Evolutionary conservation across 2,113 vertebrate genomes (phyloP).

Genomic region (Arvicanthis niloticus): DNA sequence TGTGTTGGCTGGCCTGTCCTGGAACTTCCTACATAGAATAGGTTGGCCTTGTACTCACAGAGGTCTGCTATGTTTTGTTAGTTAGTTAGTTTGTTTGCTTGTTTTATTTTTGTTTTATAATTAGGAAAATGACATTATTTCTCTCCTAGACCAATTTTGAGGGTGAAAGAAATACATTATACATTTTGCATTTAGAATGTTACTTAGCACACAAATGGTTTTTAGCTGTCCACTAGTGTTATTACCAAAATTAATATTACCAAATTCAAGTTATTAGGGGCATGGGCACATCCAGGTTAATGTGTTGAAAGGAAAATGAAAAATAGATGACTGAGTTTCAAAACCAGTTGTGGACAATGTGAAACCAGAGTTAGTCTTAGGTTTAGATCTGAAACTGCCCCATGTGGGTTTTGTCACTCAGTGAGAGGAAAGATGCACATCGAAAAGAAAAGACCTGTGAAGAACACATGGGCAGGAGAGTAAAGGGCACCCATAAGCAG

Average conservation of each 20-base stretch:
- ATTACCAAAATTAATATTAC: background rate
- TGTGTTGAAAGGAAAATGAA: background rate
- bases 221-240: background rate
- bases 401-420: background rate
- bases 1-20: background rate
- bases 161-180: background rate
- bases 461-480: background rate
- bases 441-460: background rate
- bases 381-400: background rate
- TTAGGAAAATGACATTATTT: background rate
- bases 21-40: background rate
- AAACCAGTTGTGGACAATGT: background rate
- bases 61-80: background rate
- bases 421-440: background rate
- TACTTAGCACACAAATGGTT: background rate
- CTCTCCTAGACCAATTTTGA: background rate
- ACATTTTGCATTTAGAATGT: background rate
- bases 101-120: background rate
- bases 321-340: background rate
- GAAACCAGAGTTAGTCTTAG: background rate
- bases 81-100: background rate
- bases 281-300: background rate
- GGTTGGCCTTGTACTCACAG: background rate
- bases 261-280: background rate
- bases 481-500: background rate